Evolutionary conservation across 2,113 vertebrate genomes (phyloP), one percentile per base, ranked within the genome.

Genomic region (Peromyscus californicus): DNA sequence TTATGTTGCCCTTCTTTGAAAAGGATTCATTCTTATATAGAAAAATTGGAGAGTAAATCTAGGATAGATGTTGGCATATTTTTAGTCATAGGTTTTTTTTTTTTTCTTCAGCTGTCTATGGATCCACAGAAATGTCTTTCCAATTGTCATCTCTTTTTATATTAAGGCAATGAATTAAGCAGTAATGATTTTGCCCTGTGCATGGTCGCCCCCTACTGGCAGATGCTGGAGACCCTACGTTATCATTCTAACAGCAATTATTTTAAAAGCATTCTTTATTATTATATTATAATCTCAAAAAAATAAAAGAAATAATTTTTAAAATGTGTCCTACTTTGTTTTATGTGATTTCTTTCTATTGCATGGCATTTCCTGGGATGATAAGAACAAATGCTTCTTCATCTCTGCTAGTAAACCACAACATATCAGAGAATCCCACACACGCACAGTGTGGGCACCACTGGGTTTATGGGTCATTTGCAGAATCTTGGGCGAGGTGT

Each of bases 151-250:
- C 4, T 5, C 33, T 3, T 12, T 89, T 86, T 48, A 2, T 39
- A 15, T 42, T 22, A 61, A 61, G 9, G 29, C 3, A 24, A 45
- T 36, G 59, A 19, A 0, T 8, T 7, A 15, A 76, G 26, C 3
- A 9, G 5, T 17, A 33, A 2, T 45, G 48, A 3, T 69, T 7
- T 96, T 89, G 9, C 39, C 0, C 74, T 97, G 5, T 86, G 45
- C 84, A 4, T 39, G 69, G 93, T 94, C 91, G 97, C 57, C 65
- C 82, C 84, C 90, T 98, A 89, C 96, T 98, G 97, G 91, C 42
- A 51, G 6, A 7, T 80, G n/a, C 36, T 61, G 33, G n/a, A 76
- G n/a, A 89, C 85, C 87, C 75, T 84, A 2, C 36, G 26, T 8
- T 79, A 7, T 10, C n/a, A 65, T 4, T 48, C 8, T 39, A 75